Conservation (phyloP, 2,888 invertebrate genomes). For the Macrosoma leucophasiata region DNA sequence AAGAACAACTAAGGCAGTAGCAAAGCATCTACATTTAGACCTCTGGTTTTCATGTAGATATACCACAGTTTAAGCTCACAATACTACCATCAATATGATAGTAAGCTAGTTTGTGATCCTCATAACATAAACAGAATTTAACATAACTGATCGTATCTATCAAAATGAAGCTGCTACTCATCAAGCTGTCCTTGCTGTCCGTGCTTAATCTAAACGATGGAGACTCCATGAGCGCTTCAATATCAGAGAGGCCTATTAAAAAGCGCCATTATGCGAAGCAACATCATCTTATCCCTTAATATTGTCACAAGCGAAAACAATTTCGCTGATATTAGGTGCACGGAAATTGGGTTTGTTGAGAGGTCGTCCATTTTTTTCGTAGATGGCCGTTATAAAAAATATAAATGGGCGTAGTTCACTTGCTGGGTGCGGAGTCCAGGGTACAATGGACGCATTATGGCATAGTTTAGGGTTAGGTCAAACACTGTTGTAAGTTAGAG, state of each 20-base stretch:
- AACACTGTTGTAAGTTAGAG: too few species aligned
- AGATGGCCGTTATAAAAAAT: slow-evolving; percentile 14
- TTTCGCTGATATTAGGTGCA: slow-evolving; percentile 41
- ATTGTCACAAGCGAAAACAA: slow-evolving; percentile 41
- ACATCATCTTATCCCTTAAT: slow-evolving; percentile 35
- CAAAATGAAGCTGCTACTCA: neutral
- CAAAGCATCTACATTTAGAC: too few species aligned
- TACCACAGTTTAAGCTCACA: too few species aligned
- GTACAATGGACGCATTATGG: too few species aligned
- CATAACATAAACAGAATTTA: neutral
- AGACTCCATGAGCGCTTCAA: neutral
- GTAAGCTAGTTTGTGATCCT: too few species aligned
- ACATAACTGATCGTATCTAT: neutral
- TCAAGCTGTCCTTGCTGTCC: neutral
- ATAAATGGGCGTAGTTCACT: slow-evolving; percentile 15
- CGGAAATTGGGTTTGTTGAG: slow-evolving; percentile 36
- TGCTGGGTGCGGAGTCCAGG: too few species aligned
- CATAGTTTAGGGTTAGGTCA: too few species aligned
- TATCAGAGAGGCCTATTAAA: neutral
- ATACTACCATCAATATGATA: too few species aligned
- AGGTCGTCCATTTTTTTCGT: slow-evolving; percentile 12
- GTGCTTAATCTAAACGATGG: neutral
- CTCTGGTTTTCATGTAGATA: too few species aligned
- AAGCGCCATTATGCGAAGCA: slow-evolving; percentile 21
- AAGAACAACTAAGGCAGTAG: too few species aligned